Evolutionary conservation across 2,888 invertebrate genomes (phyloP), one percentile per base, ranked within the genome.

Genomic region (Drosophila villosipedis): DNA sequence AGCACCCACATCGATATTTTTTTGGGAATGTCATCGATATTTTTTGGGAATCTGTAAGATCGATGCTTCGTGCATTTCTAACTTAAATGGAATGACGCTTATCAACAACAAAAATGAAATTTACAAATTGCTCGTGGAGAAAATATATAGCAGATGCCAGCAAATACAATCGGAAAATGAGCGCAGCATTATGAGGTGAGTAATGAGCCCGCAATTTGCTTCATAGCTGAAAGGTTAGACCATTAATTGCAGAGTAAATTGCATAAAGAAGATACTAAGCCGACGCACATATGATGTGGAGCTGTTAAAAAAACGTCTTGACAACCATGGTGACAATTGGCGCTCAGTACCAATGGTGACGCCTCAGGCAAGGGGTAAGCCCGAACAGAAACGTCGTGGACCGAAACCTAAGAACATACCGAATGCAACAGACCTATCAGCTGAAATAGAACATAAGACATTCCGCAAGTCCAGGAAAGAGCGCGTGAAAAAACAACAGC

Each of bases 131-230:
- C 68, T 93, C 30, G 91, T 91, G 0, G 93, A 93, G 7, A 91
- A 91, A 64, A 73, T 93, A 19, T 91, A 89, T 54, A 66, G 83
- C 39, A 91, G 88, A 72, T 93, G 93, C 41, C 92, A 92, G 61
- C 89, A 91, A 68, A 86, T 92, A 22, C 93, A 93, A 82, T 84
- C 83, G 0, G 93, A 93, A 81, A 93, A 93, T 74, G 93, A 93
- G 63, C 90, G 93, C 31, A 88, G 88, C 69, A 92, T 93, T 28
- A 81, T 92, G 62, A 89, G 93, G 93, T 93, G 78, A 76, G 35
- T 3, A 39, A 19, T 12, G 6, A 6, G 16, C 3, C 10, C 1
- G 31, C 2, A 43, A 39, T 3, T 14, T 14, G 3, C 16, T 19
- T 43, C 5, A 52, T 31, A 0, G 28, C 3, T 47, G 3, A 43